Percentiles rank a stretch among this genome's conserved stretches.
Evolutionary conservation across 1,140 invertebrate genomes (phyloP).

Genomic region (Trissolcus basalis): DNA sequence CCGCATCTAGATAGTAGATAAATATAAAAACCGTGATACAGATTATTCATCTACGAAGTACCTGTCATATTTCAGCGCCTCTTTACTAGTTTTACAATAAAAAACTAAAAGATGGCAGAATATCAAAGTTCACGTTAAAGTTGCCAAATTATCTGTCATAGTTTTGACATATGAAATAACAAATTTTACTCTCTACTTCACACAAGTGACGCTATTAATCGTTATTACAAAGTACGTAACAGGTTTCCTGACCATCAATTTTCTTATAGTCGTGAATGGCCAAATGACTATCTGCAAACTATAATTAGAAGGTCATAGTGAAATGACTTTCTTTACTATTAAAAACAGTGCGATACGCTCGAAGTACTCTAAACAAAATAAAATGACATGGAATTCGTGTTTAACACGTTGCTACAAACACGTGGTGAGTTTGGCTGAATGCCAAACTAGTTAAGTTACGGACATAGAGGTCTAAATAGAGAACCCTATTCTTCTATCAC

Average conservation of each 20-base stretch:
- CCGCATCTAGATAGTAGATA: too few species aligned
- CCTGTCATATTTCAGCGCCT: slow-evolving; percentile 10
- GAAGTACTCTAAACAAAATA: slow-evolving; percentile 5
- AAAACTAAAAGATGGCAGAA: slow-evolving; percentile 2
- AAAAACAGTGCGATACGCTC: slow-evolving; percentile 1
- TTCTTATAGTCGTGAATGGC: neutral
- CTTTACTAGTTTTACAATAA: neutral
- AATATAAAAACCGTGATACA: too few species aligned
- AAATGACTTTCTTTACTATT: neutral
- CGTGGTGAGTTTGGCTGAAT: slow-evolving; percentile 25
- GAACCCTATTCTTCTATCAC: slow-evolving; percentile 21
- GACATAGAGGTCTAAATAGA: slow-evolving; percentile 18
- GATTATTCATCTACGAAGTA: too few species aligned
- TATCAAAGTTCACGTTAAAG: slow-evolving; percentile 9
- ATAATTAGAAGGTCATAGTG: slow-evolving; percentile 35
- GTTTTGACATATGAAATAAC: slow-evolving; percentile 19
- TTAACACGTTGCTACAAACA: slow-evolving; percentile 15
- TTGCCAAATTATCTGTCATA: slow-evolving; percentile 16
- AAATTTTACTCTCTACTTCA: slow-evolving; percentile 18
- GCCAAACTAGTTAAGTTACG: slow-evolving; percentile 36
- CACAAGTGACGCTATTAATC: slow-evolving; percentile 15
- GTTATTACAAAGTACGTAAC: slow-evolving; percentile 9
- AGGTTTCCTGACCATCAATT: neutral
- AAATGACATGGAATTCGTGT: slow-evolving; percentile 23
- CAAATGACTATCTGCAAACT: slow-evolving; percentile 5